phyloP scores from a whole-genome alignment of 30 jellyfish, hydroid and myxozoan genomes.

The Pseudorhiza aurosa region DNA sequence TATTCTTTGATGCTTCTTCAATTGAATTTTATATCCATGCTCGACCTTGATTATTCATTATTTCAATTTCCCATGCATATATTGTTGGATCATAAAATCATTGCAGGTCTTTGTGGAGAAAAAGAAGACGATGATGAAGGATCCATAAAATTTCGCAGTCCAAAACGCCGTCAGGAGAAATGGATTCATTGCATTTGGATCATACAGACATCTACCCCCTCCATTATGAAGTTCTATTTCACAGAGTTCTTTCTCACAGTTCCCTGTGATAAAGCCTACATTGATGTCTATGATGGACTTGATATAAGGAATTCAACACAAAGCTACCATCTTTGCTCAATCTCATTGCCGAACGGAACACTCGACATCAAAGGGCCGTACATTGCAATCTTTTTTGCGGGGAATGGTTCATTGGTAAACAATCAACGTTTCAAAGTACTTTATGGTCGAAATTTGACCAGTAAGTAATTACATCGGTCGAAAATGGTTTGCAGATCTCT shows the following conservation, averaged over 20 bases:
- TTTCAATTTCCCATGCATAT: too few relatives aligned
- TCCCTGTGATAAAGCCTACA: not conserved
- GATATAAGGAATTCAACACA: not conserved
- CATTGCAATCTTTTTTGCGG: slow-evolving; percentile 8
- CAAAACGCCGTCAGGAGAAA: not conserved
- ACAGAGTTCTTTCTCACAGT: slow-evolving; percentile 1
- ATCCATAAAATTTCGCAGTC: not conserved
- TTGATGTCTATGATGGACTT: slow-evolving; percentile 8
- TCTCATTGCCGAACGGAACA: slow-evolving; percentile 7
- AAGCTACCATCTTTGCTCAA: not conserved
- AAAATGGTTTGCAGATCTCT: too few relatives aligned
- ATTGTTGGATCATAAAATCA: too few relatives aligned
- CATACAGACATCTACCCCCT: slow-evolving; percentile 24
- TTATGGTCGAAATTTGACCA: slow-evolving; percentile 30
- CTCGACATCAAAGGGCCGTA: slow-evolving; percentile 47
- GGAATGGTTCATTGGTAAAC: slow-evolving; percentile 3
- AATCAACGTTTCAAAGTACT: slow-evolving; percentile 37
- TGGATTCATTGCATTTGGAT: slow-evolving; percentile 26
- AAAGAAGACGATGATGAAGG: not conserved
- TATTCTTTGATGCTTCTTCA: too few relatives aligned
- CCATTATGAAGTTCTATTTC: slow-evolving; percentile 19
- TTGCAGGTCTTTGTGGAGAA: slow-evolving; percentile 48
- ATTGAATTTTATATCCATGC: too few relatives aligned
- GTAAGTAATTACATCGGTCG: too few relatives aligned
- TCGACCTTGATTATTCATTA: too few relatives aligned